phyloP scores from a whole-genome alignment of 2,888 invertebrate genomes.

The Graphium colonna region DNA sequence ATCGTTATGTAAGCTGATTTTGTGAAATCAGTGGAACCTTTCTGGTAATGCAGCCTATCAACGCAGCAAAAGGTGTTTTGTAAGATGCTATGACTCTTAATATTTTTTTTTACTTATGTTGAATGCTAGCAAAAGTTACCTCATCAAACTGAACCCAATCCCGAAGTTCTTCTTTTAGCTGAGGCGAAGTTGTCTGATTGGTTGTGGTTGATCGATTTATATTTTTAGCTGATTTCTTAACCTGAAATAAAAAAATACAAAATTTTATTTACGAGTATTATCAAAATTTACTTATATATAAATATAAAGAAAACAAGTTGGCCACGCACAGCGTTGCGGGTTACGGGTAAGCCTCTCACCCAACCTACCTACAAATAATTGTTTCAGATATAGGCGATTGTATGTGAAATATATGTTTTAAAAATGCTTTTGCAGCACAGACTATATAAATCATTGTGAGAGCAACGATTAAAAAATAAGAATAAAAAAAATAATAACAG shows the following conservation, averaged over 20 bases:
- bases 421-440: background rate
- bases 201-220: slow-evolving; percentile 25
- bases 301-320: too few relatives aligned
- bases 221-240: slow-evolving; percentile 36
- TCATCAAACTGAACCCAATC: slow-evolving; percentile 53
- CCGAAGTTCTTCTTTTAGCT: slow-evolving; percentile 50
- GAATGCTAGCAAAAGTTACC: slow-evolving; percentile 33
- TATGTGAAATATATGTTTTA: too few relatives aligned
- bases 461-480: background rate
- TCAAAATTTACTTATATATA: background rate
- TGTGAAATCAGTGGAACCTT: too few relatives aligned
- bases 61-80: too few relatives aligned
- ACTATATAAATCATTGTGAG: background rate
- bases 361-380: too few relatives aligned
- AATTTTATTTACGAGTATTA: background rate
- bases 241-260: slow-evolving; percentile 23
- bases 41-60: too few relatives aligned
- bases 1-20: too few relatives aligned
- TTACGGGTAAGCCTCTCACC: too few relatives aligned
- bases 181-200: slow-evolving; percentile 22
- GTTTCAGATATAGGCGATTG: too few relatives aligned
- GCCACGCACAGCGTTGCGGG: too few relatives aligned
- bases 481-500: background rate
- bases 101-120: background rate
- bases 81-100: too few relatives aligned